phyloP scores from a whole-genome alignment of 2,113 vertebrate species.

The Barbus barbus region DNA sequence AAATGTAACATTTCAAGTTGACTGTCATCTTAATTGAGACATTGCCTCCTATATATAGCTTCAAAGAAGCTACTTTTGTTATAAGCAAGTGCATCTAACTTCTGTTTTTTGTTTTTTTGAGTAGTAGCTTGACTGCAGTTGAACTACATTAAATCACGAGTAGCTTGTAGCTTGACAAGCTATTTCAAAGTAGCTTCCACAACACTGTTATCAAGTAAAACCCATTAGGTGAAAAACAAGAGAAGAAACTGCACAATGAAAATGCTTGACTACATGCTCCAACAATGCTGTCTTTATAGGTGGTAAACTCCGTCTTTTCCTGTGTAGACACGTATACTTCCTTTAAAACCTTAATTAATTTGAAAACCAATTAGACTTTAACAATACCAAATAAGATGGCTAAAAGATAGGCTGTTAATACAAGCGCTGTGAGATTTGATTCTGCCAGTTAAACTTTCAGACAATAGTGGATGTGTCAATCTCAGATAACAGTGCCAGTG shows the following conservation, averaged over 20 bases:
- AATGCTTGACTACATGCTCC: neutral
- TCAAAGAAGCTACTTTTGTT: neutral
- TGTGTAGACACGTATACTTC: constrained; percentile 49
- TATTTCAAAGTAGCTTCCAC: constrained; percentile 10
- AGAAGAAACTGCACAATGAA: constrained; percentile 43
- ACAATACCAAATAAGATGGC: constrained; percentile 68
- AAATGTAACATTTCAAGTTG: neutral
- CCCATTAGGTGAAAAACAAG: constrained; percentile 35
- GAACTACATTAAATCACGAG: neutral
- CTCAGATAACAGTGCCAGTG: neutral
- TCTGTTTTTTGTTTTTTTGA: neutral
- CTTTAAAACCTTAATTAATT: constrained; percentile 70
- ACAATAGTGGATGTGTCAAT: constrained; percentile 24
- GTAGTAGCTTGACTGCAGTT: neutral
- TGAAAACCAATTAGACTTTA: constrained; percentile 72
- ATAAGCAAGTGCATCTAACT: neutral
- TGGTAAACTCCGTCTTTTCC: neutral
- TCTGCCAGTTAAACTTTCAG: constrained; percentile 47
- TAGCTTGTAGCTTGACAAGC: neutral
- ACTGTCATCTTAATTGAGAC: neutral
- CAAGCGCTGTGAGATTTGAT: constrained; percentile 50
- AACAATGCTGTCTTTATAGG: constrained; percentile 50
- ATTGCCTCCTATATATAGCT: neutral
- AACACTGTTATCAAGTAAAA: constrained; percentile 44
- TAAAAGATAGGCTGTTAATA: constrained; percentile 56